Conservation (phyloP, 2,113 vertebrate genomes). For the Rhombomys opimus region DNA sequence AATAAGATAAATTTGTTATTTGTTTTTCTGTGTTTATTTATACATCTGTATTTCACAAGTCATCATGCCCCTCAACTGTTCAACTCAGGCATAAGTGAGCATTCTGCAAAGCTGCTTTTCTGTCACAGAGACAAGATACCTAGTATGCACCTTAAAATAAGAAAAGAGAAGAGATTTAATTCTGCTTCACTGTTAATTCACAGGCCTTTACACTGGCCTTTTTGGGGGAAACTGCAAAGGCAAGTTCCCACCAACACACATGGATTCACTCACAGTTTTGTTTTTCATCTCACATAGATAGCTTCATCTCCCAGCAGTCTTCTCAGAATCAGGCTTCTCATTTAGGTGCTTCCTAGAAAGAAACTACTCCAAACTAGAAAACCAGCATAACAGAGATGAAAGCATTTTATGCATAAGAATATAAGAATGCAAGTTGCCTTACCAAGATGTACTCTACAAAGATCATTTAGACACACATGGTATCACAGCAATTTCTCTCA, state of each 20-base stretch:
- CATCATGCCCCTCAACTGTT: background rate
- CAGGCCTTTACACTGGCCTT: background rate
- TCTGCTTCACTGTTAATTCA: background rate
- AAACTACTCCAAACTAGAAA: conserved; percentile 56
- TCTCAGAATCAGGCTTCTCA: conserved; percentile 25
- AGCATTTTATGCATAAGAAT: background rate
- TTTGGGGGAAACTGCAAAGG: conserved; percentile 48
- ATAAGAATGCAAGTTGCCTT: background rate
- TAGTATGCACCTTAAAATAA: background rate
- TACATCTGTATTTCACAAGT: conserved; percentile 41
- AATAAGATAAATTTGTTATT: background rate
- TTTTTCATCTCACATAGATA: conserved; percentile 38
- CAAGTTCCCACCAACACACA: conserved; percentile 6
- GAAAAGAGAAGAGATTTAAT: background rate
- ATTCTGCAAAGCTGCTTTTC: conserved; percentile 25
- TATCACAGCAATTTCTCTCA: conserved; percentile 29
- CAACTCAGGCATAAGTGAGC: background rate
- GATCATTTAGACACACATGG: conserved; percentile 22
- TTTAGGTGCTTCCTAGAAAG: conserved; percentile 17
- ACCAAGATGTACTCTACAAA: conserved; percentile 12
- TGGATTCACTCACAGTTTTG: background rate
- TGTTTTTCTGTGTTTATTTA: background rate
- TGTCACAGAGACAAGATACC: background rate
- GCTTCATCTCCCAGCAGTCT: background rate
- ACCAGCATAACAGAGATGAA: background rate